phyloP scores from a whole-genome alignment of 2,888 invertebrate genomes.

The Chaetogeoica ovagalla region DNA sequence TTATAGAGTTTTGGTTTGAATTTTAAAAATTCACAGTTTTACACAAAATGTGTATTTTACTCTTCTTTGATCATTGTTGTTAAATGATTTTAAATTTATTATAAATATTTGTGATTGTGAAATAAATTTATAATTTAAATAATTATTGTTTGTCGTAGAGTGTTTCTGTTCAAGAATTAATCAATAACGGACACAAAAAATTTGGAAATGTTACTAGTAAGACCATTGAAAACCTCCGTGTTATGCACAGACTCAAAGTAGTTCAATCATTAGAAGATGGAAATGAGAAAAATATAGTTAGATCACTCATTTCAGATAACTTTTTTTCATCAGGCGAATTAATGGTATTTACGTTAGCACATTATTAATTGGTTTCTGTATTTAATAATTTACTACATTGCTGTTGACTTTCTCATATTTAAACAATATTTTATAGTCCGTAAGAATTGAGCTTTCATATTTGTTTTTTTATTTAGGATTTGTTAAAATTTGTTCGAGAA shows the following conservation, averaged over 20 bases:
- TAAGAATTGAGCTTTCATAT: neutral
- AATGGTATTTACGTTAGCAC: slow-evolving; percentile 60
- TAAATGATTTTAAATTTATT: neutral
- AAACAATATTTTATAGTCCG: neutral
- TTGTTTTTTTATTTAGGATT: slow-evolving; percentile 54
- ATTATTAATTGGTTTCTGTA: slow-evolving; percentile 19
- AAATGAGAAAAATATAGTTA: slow-evolving; percentile 82
- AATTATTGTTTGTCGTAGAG: slow-evolving; percentile 63
- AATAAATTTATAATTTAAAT: neutral
- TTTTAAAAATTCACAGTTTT: too few relatives aligned
- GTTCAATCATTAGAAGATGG: slow-evolving; percentile 92
- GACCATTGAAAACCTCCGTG: slow-evolving; percentile 83
- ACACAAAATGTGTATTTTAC: too few relatives aligned
- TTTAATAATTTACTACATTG: neutral
- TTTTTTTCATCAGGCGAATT: slow-evolving; percentile 69
- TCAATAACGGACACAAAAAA: slow-evolving; percentile 83
- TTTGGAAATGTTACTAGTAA: slow-evolving; percentile 81
- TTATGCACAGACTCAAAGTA: slow-evolving; percentile 88
- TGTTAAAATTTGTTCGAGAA: slow-evolving; percentile 55
- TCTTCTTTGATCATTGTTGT: too few relatives aligned
- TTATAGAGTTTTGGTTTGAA: too few relatives aligned
- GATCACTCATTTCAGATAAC: slow-evolving; percentile 76
- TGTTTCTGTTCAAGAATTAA: slow-evolving; percentile 77
- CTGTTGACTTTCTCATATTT: too few relatives aligned
- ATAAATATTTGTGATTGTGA: neutral